Evolutionary conservation across 2,113 vertebrate genomes (phyloP).

Genomic region (Tamias sibiricus): DNA sequence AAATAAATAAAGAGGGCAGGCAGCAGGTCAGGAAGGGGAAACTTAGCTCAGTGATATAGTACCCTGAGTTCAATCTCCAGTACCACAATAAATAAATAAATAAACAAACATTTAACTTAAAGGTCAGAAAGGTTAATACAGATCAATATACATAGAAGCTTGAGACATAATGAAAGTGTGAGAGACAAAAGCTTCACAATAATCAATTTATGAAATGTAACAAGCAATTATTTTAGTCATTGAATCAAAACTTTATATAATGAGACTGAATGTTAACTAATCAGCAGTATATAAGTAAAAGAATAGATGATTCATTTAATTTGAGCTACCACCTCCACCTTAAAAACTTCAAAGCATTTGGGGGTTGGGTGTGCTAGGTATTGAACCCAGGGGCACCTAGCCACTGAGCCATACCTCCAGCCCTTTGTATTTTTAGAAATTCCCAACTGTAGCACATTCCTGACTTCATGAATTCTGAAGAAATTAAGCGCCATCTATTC

Average conservation of each 20-base stretch:
- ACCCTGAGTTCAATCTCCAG: no score
- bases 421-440: background rate
- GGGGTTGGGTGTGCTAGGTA: no score
- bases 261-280: background rate
- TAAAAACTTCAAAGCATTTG: background rate
- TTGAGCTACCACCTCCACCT: background rate
- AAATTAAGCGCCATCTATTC: slow-evolving; percentile 4
- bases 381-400: no score
- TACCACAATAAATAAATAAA: no score
- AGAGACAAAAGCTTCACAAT: slow-evolving; percentile 29
- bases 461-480: background rate
- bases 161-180: background rate
- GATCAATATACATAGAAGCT: background rate
- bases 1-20: no score
- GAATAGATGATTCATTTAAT: slow-evolving; percentile 1
- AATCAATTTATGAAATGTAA: slow-evolving; percentile 44
- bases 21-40: no score
- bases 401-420: no score
- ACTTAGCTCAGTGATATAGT: no score
- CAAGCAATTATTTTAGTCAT: slow-evolving; percentile 33
- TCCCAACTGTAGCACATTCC: background rate
- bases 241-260: slow-evolving; percentile 20
- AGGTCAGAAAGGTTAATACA: background rate
- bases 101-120: slow-evolving; percentile 27
- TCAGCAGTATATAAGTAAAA: background rate